Base-by-base conservation (phyloP, 2,888 invertebrate genomes). In the Spodoptera littoralis region DNA sequence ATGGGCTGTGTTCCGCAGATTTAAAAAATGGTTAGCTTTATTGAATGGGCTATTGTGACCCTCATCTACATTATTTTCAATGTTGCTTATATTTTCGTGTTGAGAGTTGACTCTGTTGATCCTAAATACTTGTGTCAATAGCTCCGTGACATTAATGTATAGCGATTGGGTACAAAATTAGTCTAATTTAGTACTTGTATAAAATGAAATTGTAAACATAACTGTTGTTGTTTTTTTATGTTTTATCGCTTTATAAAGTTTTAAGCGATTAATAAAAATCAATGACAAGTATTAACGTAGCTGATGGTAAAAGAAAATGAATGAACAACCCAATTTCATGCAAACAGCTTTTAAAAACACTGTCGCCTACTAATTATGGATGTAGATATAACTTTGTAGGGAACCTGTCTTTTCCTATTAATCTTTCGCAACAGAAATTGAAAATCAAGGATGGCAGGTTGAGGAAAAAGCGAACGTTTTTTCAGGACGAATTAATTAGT, bases 401-500 rank as follows among this genome's bases (percentile, higher is more conserved):
- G 69, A 80, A 82, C 55, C 81, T 88, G 89, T 87, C 84, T 80
- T 75, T 81, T 46, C 69, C 80, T 86, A 91, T 90, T 90, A 90
- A 90, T 91, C 89, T 88, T 88, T 85, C 73, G 82, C 80, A 79
- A 80, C 80, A 85, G 86, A 88, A 90, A 89, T 90, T 88, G 88
- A 90, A 90, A 90, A 89, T 89, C 89, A 87, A 82, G 84, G 84
- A 83, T 85, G 85, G 83, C 85, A 86, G 84, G 81, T 83, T 76
- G 80, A 76, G 79, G 86, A 84, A 88, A 88, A 84, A 84, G 78
- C 65, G 78, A 81, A 82, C 82, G 79, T 81, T 84, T 84, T 87
- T 85, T 77, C 84, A 84, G 80, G 73, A 86, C 80, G 84, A 89
- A 90, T 90, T 90, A 90, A 90, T 91, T 91, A 90, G 84, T 76